These are phyloP conservation scores for Ochotona curzoniae DNA, from an alignment of 2,113 vertebrate species.

Conservation along the genomic window DNA sequence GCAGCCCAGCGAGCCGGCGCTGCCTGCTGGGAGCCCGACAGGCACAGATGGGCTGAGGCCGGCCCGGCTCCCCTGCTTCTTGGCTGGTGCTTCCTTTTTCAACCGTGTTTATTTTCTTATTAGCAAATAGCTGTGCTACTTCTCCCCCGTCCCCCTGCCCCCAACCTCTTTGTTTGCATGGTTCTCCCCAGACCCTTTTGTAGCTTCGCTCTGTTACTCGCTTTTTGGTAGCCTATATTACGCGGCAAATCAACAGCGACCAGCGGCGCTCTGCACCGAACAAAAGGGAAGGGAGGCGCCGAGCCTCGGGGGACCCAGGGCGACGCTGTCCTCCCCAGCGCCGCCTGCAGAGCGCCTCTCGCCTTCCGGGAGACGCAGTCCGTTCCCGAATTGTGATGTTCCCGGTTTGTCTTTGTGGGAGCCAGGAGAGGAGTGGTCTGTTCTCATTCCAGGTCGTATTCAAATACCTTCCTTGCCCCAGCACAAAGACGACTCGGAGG, in stretches of 20 bases:
- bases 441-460: not conserved
- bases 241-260: not conserved
- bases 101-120: constrained; percentile 15
- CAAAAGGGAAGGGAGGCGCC: not conserved
- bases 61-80: not conserved
- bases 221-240: no score
- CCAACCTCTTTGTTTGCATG: not conserved
- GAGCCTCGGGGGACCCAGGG: not conserved
- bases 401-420: not conserved
- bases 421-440: not conserved
- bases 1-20: not conserved
- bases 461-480: not conserved
- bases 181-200: not conserved
- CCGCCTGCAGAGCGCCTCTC: not conserved
- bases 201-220: no score
- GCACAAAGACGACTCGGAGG: not conserved
- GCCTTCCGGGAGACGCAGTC: not conserved
- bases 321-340: not conserved
- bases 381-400: not conserved
- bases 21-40: not conserved
- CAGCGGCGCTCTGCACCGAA: not conserved
- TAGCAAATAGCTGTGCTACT: not conserved
- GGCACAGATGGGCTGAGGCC: not conserved
- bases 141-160: not conserved
- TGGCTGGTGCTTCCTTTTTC: not conserved